These are phyloP conservation scores for Gonocerus acuteangulatus DNA, from an alignment of 2,888 invertebrate species.

Conservation along the genomic window DNA sequence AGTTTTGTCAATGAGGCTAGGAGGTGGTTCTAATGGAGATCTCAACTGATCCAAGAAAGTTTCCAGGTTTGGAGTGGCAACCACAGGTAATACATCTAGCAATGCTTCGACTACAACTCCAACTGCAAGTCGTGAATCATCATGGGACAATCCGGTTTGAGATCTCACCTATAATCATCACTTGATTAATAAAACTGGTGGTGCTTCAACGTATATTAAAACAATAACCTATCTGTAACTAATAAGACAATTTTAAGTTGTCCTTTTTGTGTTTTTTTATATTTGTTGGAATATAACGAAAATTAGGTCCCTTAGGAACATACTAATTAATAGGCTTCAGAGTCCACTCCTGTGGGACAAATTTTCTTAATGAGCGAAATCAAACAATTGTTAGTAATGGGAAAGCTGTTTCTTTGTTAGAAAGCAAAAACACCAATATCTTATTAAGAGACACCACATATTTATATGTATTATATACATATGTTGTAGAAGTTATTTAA, in stretches of 20 bases:
- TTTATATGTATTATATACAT: no score
- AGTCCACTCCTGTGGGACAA: no score
- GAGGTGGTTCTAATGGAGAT: slow-evolving; percentile 51
- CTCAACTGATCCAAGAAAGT: slow-evolving; percentile 52
- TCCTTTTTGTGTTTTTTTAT: background rate
- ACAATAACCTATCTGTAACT: background rate
- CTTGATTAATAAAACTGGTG: background rate
- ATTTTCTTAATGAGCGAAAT: no score
- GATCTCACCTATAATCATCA: slow-evolving; percentile 52
- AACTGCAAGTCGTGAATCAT: slow-evolving; percentile 75
- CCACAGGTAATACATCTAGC: slow-evolving; percentile 50
- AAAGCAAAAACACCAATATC: no score
- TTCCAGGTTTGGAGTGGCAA: slow-evolving; percentile 45
- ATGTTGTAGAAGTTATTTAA: no score
- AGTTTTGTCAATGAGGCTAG: slow-evolving; percentile 68
- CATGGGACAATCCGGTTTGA: slow-evolving; percentile 77
- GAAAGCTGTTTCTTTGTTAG: no score
- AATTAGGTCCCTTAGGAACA: no score
- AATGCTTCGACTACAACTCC: slow-evolving; percentile 62
- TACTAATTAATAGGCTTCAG: no score
- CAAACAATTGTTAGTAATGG: no score
- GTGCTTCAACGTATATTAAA: background rate
- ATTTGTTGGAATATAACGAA: background rate
- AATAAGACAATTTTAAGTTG: background rate
- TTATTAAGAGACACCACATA: no score